Evolutionary conservation across 23 tunicate species (phyloP), one percentile per base, ranked within the genome.

Genomic region (Corella eumyota): DNA sequence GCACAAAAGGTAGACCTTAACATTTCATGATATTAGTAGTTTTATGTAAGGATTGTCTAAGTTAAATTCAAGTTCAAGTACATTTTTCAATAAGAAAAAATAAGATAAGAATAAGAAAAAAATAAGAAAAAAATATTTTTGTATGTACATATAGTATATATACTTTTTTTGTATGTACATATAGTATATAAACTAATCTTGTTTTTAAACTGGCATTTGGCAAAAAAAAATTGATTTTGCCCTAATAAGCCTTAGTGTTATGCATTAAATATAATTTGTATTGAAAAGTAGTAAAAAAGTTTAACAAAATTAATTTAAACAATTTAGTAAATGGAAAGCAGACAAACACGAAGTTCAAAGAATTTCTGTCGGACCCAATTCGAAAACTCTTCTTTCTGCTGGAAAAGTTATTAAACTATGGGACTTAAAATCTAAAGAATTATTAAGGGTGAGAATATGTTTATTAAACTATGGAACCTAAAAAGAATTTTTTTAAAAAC

Each of bases 281-380:
- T 7, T 53, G 23, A 53, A 53, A 53, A 11, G 59, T 53, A 9
- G 48, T 40, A 9, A 11, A 53, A n/a, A 53, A n/a, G n/a, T n/a
- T n/a, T n/a, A n/a, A n/a, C n/a, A n/a, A n/a, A n/a, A n/a, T n/a
- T n/a, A n/a, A n/a, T n/a, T n/a, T n/a, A n/a, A n/a, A n/a, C n/a
- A n/a, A n/a, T n/a, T n/a, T 36, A 85, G 95, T 55, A 85, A 85
- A 71, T 85, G 95, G 95, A 71, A 76, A 71, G 95, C 69, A 13
- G 80, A 77, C 51, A 70, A 71, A 55, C 60, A 80, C 15, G 83
- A 70, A 11, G 61, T 85, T 15, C 53, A 49, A 75, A 71, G 85
- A 25, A 35, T 85, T 20, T 55, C 60, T 34, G 52, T 85, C 2
- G 84, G 85, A 36, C 79, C 95, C 2, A 54, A 76, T 51, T 59